A percentile compares a stretch with the other conserved stretches of the same genome.
Conservation (phyloP, 2,797 vertebrate genomes). For the Triplophysa bombifrons region DNA sequence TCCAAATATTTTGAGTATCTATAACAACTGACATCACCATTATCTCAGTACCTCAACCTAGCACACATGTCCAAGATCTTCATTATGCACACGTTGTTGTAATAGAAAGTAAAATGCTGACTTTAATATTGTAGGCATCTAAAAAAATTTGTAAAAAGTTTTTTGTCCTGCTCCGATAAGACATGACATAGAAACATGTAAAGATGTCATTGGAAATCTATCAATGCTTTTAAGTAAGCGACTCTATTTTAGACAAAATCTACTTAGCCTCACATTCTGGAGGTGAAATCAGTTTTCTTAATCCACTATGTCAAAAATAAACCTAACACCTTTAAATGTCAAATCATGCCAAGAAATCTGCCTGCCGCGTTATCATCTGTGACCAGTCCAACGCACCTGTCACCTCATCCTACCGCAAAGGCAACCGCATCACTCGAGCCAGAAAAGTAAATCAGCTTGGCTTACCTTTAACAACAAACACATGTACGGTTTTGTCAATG, state of each 20-base stretch:
- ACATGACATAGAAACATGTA: neutral
- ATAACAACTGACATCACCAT: neutral
- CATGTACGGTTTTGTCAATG: constrained; percentile 66
- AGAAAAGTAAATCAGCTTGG: constrained; percentile 68
- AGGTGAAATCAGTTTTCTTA: too few relatives aligned
- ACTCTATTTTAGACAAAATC: constrained; percentile 7
- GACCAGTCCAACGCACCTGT: constrained; percentile 37
- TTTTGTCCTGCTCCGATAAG: neutral
- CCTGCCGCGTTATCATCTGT: neutral
- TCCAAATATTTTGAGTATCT: neutral
- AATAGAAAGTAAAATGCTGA: neutral
- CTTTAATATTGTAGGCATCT: neutral
- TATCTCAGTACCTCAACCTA: neutral
- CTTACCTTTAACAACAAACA: constrained; percentile 72
- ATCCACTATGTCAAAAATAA: neutral
- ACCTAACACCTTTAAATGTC: neutral
- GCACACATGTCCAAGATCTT: neutral
- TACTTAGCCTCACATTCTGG: too few relatives aligned
- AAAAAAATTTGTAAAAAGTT: neutral
- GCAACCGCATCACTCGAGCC: constrained; percentile 53
- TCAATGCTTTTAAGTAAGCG: neutral
- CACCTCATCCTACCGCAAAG: constrained; percentile 47
- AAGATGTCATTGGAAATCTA: neutral
- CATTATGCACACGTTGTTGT: neutral
- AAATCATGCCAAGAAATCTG: constrained; percentile 30